phyloP scores from a whole-genome alignment of 2,797 vertebrate genomes.

The Phalloptychus januarius region DNA sequence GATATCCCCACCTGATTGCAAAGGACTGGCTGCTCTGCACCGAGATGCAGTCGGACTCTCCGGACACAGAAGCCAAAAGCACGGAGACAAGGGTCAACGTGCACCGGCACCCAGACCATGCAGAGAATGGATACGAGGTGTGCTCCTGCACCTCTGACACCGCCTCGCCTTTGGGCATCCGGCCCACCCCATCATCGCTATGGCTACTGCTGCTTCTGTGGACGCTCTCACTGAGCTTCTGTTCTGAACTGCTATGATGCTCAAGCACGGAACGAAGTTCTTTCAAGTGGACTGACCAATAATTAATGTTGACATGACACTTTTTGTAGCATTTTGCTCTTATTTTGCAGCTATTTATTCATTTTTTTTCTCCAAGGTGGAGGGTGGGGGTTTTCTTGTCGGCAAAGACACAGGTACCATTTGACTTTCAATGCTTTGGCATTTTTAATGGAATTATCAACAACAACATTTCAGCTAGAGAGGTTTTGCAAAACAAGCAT shows the following conservation, averaged over 20 bases:
- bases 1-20: constrained; percentile 87
- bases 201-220: constrained; percentile 72
- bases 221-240: constrained; percentile 61
- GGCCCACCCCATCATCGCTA: constrained; percentile 37
- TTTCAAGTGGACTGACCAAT: constrained; percentile 29
- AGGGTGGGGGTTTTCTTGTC: not conserved
- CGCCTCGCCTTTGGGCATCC: constrained; percentile 51
- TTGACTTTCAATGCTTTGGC: constrained; percentile 26
- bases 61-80: constrained; percentile 72
- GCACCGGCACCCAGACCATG: constrained; percentile 82
- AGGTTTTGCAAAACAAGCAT: not conserved
- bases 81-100: constrained; percentile 77
- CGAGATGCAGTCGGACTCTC: constrained; percentile 83
- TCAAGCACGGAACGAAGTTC: constrained; percentile 45
- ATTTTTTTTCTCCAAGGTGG: not conserved
- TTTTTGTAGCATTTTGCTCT: constrained; percentile 40
- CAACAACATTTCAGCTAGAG: constrained; percentile 13
- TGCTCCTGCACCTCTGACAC: constrained; percentile 91
- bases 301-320: constrained; percentile 45
- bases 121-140: constrained; percentile 88
- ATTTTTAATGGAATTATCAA: constrained; percentile 24
- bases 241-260: constrained; percentile 63
- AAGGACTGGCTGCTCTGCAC: constrained; percentile 93
- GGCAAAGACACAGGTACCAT: constrained; percentile 17
- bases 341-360: constrained; percentile 68